A percentile compares a stretch with the other conserved stretches of the same genome.
Evolutionary conservation across 2,888 invertebrate species (phyloP).

Genomic region (Chesias legatella): DNA sequence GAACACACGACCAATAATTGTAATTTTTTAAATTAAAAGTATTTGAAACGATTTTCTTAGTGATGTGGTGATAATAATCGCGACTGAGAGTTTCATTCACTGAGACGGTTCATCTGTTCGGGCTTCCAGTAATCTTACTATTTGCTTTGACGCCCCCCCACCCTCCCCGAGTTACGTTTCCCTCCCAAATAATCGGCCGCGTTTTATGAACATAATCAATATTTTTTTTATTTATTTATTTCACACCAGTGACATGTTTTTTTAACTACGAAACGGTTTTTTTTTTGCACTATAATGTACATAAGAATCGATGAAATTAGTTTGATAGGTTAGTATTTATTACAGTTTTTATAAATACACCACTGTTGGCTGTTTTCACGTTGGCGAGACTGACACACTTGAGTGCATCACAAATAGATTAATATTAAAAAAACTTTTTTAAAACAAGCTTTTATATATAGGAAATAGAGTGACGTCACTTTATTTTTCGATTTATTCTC

Average conservation of each 20-base stretch:
- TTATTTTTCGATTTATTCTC: no score
- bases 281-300: conserved; percentile 56
- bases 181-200: conserved; percentile 18
- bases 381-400: conserved; percentile 5
- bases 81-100: conserved; percentile 66
- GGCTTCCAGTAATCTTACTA: conserved; percentile 75
- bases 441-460: no score
- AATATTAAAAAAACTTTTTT: no score
- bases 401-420: no score
- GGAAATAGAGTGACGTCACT: no score
- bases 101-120: conserved; percentile 69
- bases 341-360: conserved; percentile 35
- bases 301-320: conserved; percentile 54
- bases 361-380: conserved; percentile 4
- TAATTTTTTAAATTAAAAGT: conserved; percentile 71
- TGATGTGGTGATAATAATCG: conserved; percentile 68
- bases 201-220: conserved; percentile 17
- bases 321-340: conserved; percentile 67
- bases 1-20: conserved; percentile 80
- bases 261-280: conserved; percentile 33
- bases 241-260: conserved; percentile 57
- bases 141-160: conserved; percentile 55
- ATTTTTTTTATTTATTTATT: conserved; percentile 22
- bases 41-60: conserved; percentile 63
- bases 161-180: conserved; percentile 19